These are phyloP conservation scores for Escarpia spicata DNA, from an alignment of 2,888 invertebrate species.

Conservation along the genomic window DNA sequence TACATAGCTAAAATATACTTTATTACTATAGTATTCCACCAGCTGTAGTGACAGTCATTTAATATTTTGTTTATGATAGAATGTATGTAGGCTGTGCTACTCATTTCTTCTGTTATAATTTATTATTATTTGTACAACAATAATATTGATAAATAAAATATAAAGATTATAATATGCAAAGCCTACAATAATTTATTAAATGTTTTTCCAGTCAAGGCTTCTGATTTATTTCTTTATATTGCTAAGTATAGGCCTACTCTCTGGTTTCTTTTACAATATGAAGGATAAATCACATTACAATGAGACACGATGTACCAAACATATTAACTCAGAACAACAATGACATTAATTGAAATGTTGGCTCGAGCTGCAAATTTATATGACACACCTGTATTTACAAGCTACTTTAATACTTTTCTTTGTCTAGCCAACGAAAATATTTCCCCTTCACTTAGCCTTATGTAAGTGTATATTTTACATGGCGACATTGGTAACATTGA, in stretches of 20 bases:
- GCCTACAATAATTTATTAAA: not conserved
- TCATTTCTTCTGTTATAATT: not conserved
- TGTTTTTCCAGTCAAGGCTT: no score
- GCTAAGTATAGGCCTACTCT: not conserved
- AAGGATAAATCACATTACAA: no score
- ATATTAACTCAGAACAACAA: no score
- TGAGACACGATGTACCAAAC: no score
- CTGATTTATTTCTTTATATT: not conserved
- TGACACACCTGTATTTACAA: no score
- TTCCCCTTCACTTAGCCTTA: no score
- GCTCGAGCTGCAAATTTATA: no score
- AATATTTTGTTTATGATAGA: not conserved
- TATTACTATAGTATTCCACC: not conserved
- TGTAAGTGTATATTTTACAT: not conserved
- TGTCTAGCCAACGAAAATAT: no score
- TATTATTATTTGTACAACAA: not conserved
- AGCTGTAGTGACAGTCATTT: not conserved
- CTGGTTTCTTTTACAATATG: not conserved
- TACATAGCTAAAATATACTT: not conserved
- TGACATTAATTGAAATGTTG: no score
- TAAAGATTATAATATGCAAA: not conserved
- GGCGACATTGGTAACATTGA: not conserved
- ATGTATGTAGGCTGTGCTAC: not conserved
- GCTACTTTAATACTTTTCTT: no score
- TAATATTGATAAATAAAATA: not conserved